Conservation (phyloP, 2,113 vertebrate genomes). For the Rhynchopsitta pachyrhyncha region DNA sequence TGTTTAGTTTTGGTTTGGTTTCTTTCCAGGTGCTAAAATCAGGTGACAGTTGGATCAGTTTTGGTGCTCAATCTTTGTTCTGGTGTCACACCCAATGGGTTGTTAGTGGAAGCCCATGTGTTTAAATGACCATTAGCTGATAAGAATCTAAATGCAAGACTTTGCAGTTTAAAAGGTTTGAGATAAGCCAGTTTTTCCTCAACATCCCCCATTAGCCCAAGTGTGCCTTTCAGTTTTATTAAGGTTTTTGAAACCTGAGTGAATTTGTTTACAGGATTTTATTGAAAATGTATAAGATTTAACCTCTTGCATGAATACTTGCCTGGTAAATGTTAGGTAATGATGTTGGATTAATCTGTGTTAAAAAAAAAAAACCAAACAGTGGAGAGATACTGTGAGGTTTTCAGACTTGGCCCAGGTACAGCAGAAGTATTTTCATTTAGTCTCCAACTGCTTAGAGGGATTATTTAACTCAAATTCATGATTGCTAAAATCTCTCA, state of each 20-base stretch:
- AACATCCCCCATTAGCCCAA: neutral
- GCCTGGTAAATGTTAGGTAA: neutral
- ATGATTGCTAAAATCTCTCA: neutral
- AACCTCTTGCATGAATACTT: neutral
- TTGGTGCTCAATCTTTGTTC: neutral
- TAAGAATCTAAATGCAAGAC: neutral
- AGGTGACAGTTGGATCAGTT: neutral
- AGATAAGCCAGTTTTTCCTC: neutral
- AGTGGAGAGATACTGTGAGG: neutral
- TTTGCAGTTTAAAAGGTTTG: neutral
- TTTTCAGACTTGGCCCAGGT: slow-evolving; percentile 8
- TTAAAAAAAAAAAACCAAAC: neutral
- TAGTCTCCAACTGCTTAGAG: neutral
- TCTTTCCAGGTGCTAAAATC: neutral
- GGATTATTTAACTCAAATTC: slow-evolving; percentile 30
- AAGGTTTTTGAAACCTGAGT: neutral
- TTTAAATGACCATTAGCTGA: neutral
- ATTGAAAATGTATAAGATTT: neutral
- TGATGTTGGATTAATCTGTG: neutral
- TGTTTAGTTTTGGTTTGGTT: accelerated
- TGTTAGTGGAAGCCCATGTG: neutral
- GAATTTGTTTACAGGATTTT: neutral
- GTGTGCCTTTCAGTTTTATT: neutral
- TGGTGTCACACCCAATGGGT: neutral
- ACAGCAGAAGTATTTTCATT: slow-evolving; percentile 36